Base-by-base conservation (phyloP, 2,888 invertebrate species). In the Apamea crenata region DNA sequence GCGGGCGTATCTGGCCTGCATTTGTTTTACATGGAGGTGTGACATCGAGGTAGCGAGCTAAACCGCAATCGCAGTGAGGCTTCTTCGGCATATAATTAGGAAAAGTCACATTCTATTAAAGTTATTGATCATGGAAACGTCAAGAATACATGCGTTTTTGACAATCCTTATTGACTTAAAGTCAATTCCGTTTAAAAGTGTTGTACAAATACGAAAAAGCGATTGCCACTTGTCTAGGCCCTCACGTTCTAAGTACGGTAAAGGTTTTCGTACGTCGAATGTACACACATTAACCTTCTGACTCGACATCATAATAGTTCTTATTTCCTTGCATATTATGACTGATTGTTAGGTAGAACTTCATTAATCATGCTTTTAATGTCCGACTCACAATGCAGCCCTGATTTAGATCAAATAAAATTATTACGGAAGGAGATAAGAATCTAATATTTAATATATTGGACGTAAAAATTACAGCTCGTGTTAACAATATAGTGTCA, bases 341-440 rank as follows among this genome's bases (percentile, higher is more conserved):
- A 74, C 56, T 82, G 82, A 82, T 79, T 86, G 84, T 82, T 82
- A 68, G 74, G 83, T 88, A 74, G 80, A 82, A 80, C 84, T 84
- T 80, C 88, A 91, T 90, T 88, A 87, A 91, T 92, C 90, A 91
- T 80, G 80, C 87, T 78, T 81, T 69, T 74, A 74, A 56, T 83
- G 70, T 77, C 82, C 36, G 47, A 78, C 56, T 72, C 44, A 66
- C 50, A 79, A 72, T 77, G 79, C 75, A 84, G 63, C 81, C 72
- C 74, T 86, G 84, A 87, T 88, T 84, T 85, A 86, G 82, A 79
- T 78, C 79, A 82, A 80, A 84, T 80, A 77, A 83, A 79, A 82
- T 81, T 82, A 87, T 87, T 81, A 81, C 53, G 32, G 70, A 86
- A 87, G 77, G 83, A 87, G 90, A 90, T 91, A 88, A 85, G 36